Evolutionary conservation across 2,797 vertebrate genomes (phyloP).

Genomic region (Otolemur crassicaudatus): DNA sequence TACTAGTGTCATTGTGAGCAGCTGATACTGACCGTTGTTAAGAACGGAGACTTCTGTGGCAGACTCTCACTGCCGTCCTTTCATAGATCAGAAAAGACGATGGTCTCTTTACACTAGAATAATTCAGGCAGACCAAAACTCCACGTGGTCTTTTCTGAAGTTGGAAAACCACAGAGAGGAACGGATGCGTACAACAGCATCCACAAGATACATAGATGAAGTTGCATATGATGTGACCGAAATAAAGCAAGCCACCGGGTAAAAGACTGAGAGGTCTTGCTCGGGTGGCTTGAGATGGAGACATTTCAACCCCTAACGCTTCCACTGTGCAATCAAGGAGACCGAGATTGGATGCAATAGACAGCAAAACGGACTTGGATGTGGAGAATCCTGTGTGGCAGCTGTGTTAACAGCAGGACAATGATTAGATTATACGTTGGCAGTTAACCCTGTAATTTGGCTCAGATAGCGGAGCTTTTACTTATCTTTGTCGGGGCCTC

Average conservation of each 20-base stretch:
- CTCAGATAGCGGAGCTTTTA: not conserved
- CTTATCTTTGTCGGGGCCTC: not conserved
- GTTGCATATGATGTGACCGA: not conserved
- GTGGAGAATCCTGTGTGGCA: not conserved
- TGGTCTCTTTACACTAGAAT: not conserved
- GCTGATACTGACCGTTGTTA: not conserved
- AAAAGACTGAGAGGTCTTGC: not conserved
- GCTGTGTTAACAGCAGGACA: not conserved
- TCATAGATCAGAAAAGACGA: constrained; percentile 35
- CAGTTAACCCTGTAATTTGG: not conserved
- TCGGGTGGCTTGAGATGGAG: not conserved
- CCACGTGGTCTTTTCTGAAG: not conserved
- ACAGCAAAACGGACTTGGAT: not conserved
- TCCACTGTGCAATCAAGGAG: not conserved
- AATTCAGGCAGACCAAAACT: not conserved
- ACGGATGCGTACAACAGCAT: not conserved
- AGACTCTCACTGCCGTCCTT: not conserved
- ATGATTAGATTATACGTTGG: not conserved
- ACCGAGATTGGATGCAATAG: not conserved
- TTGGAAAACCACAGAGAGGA: constrained; percentile 22
- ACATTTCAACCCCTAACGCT: not conserved
- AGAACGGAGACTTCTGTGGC: not conserved
- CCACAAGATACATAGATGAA: not conserved
- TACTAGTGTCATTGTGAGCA: constrained; percentile 51
- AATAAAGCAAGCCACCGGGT: not conserved